A percentile compares a stretch with the other conserved stretches of the same genome.
These are phyloP conservation scores for Polylopha cassiicola DNA, from an alignment of 2,888 invertebrate genomes.

Conservation along the genomic window DNA sequence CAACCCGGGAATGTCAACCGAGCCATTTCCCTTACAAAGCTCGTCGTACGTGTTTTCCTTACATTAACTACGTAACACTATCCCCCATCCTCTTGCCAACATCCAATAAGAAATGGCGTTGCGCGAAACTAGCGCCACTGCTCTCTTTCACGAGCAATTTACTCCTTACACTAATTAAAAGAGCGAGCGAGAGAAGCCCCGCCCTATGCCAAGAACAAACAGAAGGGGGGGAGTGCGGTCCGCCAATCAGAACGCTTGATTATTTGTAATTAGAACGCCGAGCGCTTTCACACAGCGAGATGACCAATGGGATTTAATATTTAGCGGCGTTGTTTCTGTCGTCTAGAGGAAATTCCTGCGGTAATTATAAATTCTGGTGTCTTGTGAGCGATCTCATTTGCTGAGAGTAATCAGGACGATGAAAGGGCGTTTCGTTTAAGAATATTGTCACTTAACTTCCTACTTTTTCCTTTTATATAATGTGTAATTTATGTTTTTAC, in stretches of 20 bases:
- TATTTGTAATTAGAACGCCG: conserved; percentile 76
- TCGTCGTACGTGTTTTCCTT: conserved; percentile 71
- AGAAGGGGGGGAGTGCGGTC: conserved; percentile 62
- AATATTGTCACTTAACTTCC: conserved; percentile 33
- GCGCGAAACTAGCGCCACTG: conserved; percentile 56
- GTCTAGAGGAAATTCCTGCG: conserved; percentile 46
- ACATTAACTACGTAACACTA: conserved; percentile 71
- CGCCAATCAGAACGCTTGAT: conserved; percentile 72
- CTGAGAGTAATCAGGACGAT: conserved; percentile 45
- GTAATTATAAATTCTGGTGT: conserved; percentile 54
- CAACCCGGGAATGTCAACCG: conserved; percentile 66
- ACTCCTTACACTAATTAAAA: conserved; percentile 79
- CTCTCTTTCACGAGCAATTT: conserved; percentile 75
- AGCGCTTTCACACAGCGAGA: conserved; percentile 63
- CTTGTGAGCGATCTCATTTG: conserved; percentile 48
- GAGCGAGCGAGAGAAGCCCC: conserved; percentile 70
- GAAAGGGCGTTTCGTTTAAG: conserved; percentile 44
- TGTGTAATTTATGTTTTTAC: too few species aligned
- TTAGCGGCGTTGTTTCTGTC: conserved; percentile 53
- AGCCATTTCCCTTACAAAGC: conserved; percentile 68
- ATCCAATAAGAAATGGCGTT: conserved; percentile 74
- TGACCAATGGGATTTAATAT: conserved; percentile 72
- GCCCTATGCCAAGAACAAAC: conserved; percentile 72
- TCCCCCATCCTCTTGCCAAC: conserved; percentile 57
- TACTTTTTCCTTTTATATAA: conserved; percentile 13